Percentiles rank a stretch among this genome's conserved stretches.
Evolutionary conservation across 2,888 invertebrate species (phyloP).

Genomic region (Drosophila gaucha): DNA sequence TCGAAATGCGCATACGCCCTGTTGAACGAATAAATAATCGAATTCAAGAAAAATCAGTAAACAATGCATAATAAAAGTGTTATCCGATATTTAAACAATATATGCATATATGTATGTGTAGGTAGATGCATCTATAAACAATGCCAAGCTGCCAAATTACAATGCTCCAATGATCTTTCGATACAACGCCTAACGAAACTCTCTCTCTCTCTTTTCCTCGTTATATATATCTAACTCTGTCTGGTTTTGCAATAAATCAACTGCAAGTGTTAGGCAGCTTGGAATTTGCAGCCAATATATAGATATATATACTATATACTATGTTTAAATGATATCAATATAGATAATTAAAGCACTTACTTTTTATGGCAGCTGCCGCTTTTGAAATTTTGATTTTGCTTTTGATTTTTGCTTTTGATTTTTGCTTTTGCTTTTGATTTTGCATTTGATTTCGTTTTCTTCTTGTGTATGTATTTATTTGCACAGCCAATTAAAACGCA

Average conservation of each 20-base stretch:
- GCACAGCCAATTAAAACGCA: conserved; percentile 51
- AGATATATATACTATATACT: conserved; percentile 1
- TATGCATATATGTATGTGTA: conserved; percentile 2
- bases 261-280: conserved; percentile 24
- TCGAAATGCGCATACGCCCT: conserved; percentile 55
- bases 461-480: conserved; percentile 29
- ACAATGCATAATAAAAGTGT: conserved; percentile 63
- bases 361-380: conserved; percentile 34
- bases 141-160: conserved; percentile 49
- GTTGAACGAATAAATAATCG: conserved; percentile 24
- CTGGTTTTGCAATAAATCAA: conserved; percentile 45
- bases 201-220: not conserved
- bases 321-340: conserved; percentile 33
- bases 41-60: conserved; percentile 43
- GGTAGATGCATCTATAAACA: conserved; percentile 26
- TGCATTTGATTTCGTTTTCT: conserved; percentile 25
- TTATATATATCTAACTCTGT: not conserved
- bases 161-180: conserved; percentile 60
- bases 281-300: conserved; percentile 33
- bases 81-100: conserved; percentile 16
- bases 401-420: conserved; percentile 25
- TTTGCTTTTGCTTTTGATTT: conserved; percentile 19
- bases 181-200: conserved; percentile 5
- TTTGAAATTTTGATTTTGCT: conserved; percentile 20
- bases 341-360: conserved; percentile 43